phyloP scores from a whole-genome alignment of 2,797 vertebrate genomes.

The Denticeps clupeoides region DNA sequence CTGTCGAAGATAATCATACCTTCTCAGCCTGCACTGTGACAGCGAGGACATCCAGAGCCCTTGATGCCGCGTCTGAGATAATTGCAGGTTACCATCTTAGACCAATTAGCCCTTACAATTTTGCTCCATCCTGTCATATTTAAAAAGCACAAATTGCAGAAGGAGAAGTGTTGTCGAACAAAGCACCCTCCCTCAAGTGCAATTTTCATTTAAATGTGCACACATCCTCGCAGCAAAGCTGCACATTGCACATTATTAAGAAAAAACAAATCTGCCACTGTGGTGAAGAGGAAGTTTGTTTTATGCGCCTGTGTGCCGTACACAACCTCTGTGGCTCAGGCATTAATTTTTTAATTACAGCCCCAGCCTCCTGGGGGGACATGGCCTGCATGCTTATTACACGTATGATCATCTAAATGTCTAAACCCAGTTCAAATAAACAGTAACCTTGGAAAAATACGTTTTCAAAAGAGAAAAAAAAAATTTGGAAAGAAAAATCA shows the following conservation, averaged over 20 bases:
- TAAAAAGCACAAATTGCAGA: neutral
- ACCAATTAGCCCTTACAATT: neutral
- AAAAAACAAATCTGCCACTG: too few species aligned
- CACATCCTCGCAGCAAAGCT: too few species aligned
- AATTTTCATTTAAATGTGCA: neutral
- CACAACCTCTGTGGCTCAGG: slow-evolving; percentile 1
- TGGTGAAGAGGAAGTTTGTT: too few species aligned
- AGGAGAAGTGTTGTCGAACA: neutral
- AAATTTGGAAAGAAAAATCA: too few species aligned
- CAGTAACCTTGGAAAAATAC: neutral
- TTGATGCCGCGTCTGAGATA: neutral
- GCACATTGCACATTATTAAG: too few species aligned
- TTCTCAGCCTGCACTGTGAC: neutral
- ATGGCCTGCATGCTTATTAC: neutral
- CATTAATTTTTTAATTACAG: slow-evolving; percentile 4
- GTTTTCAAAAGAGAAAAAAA: neutral
- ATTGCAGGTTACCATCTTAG: neutral
- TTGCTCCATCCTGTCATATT: neutral
- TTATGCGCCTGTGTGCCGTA: too few species aligned
- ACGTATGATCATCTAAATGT: neutral
- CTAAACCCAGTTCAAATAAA: neutral
- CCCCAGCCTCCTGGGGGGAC: neutral
- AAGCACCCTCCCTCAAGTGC: neutral
- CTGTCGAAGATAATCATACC: neutral
- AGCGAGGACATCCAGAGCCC: neutral